These are phyloP conservation scores for Sycophila texana DNA, from an alignment of 2,888 invertebrate species.

Conservation along the genomic window DNA sequence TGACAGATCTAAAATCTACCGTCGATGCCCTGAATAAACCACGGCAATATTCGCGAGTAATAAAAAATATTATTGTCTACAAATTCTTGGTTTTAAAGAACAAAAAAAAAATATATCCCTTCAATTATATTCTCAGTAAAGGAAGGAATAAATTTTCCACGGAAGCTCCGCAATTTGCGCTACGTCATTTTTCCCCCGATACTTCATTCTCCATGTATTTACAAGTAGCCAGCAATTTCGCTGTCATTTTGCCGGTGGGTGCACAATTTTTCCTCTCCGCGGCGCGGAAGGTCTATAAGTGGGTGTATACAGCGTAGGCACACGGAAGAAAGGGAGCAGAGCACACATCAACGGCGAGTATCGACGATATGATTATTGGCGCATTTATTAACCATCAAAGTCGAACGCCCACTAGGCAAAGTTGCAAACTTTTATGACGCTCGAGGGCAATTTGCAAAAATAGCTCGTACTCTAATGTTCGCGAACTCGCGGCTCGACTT, in stretches of 20 bases:
- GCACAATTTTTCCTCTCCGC: constrained; percentile 1
- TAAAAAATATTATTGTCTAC: too few relatives aligned
- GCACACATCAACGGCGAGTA: constrained; percentile 1
- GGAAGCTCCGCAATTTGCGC: too few relatives aligned
- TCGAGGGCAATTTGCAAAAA: neutral
- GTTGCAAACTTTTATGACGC: constrained; percentile 18
- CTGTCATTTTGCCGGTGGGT: neutral
- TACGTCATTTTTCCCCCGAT: neutral
- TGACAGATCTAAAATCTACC: too few relatives aligned
- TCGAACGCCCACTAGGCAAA: neutral
- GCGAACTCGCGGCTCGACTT: neutral
- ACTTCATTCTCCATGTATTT: neutral
- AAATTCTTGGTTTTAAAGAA: too few relatives aligned
- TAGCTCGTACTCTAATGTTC: neutral
- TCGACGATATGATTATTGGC: constrained; percentile 37
- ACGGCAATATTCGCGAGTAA: too few relatives aligned
- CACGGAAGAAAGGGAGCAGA: neutral
- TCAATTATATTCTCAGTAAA: too few relatives aligned
- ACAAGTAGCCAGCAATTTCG: constrained; percentile 15
- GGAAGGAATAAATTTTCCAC: too few relatives aligned
- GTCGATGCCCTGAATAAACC: too few relatives aligned
- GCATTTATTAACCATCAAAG: constrained; percentile 31
- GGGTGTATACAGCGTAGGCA: neutral
- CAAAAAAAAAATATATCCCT: too few relatives aligned
- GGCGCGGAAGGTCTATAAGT: neutral